Evolutionary conservation across 2,113 vertebrate species (phyloP).

Genomic region (Calidris pugnax): DNA sequence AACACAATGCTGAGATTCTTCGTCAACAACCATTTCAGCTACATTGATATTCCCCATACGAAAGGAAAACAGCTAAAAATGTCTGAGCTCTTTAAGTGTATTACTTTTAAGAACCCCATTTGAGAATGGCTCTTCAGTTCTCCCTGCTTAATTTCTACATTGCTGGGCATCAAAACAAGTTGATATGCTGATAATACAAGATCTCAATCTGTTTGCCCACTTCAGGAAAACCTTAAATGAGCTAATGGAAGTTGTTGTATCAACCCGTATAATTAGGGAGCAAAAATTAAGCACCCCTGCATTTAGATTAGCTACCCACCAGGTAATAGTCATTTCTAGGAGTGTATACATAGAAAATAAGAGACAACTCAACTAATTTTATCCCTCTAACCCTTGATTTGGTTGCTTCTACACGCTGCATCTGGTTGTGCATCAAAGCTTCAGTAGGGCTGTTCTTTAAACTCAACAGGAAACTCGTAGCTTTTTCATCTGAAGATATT

Average conservation of each 20-base stretch:
- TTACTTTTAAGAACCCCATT: background rate
- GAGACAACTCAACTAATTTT: background rate
- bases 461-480: background rate
- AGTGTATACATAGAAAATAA: background rate
- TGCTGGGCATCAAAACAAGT: background rate
- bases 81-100: background rate
- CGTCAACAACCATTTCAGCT: background rate
- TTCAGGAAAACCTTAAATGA: background rate
- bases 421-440: background rate
- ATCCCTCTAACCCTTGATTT: background rate
- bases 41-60: background rate
- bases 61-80: background rate
- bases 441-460: background rate
- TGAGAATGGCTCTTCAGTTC: background rate
- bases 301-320: background rate
- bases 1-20: background rate
- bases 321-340: background rate
- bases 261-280: background rate
- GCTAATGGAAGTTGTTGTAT: background rate
- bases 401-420: background rate
- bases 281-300: background rate
- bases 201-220: background rate
- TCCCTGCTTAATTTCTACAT: background rate
- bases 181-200: background rate
- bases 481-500: constrained; percentile 12